phyloP scores from a whole-genome alignment of 2,797 vertebrate species.

The Remorina albescens region DNA sequence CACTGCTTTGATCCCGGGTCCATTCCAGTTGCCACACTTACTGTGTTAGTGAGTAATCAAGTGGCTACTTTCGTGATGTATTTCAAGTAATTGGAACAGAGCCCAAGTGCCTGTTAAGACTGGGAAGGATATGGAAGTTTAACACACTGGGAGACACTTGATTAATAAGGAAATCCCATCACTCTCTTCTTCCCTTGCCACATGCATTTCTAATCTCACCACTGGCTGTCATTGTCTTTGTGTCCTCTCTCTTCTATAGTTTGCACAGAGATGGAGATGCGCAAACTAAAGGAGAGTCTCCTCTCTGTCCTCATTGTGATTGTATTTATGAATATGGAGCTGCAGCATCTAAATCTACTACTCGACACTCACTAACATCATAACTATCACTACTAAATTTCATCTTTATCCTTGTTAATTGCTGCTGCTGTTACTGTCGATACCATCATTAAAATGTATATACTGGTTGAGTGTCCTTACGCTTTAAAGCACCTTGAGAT shows the following conservation, averaged over 20 bases:
- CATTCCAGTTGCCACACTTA: background rate
- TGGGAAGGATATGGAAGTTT: background rate
- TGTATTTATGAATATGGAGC: no score
- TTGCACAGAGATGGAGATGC: no score
- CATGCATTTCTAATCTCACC: background rate
- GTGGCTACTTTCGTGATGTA: background rate
- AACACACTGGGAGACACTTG: background rate
- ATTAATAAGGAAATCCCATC: background rate
- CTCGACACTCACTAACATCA: no score
- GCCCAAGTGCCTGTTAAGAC: background rate
- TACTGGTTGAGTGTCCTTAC: no score
- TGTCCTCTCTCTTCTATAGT: background rate
- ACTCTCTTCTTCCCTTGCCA: background rate
- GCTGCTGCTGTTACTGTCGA: background rate
- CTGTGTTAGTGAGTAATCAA: background rate
- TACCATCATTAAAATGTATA: no score
- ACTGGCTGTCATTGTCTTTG: background rate
- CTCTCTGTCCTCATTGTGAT: no score
- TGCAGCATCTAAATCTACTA: no score
- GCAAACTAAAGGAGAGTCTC: no score
- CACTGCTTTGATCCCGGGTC: background rate
- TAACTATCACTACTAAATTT: no score
- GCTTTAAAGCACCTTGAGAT: no score
- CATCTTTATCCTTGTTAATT: background rate
- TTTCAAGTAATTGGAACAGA: background rate